Percentiles rank a stretch among this genome's conserved stretches.
These are phyloP conservation scores for Myotis pilosus DNA, from an alignment of 2,797 vertebrate species.

Conservation along the genomic window DNA sequence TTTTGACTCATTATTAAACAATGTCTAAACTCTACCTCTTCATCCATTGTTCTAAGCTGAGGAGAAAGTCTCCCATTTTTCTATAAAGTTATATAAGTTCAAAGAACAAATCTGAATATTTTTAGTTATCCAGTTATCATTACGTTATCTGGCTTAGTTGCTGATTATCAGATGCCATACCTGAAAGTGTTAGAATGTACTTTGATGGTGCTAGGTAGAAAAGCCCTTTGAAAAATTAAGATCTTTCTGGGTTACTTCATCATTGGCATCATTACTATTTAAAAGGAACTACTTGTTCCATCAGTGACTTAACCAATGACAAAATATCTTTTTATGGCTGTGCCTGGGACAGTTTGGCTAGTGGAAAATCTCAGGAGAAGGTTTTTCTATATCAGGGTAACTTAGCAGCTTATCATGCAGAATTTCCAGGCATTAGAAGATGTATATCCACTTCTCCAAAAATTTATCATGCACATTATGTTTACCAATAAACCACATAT, in stretches of 20 bases:
- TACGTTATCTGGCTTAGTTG: background rate
- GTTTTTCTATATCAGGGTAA: background rate
- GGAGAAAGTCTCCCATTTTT: conserved; percentile 17
- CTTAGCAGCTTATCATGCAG: background rate
- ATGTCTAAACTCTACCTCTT: background rate
- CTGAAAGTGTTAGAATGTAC: background rate
- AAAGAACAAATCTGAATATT: background rate
- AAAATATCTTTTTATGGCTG: background rate
- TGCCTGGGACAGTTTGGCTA: background rate
- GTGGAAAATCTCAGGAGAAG: background rate
- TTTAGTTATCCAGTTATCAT: background rate
- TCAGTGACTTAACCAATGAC: background rate
- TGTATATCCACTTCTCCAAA: background rate
- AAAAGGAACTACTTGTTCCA: background rate
- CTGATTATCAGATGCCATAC: background rate
- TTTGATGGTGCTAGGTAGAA: background rate
- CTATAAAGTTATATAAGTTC: background rate
- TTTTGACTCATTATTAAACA: conserved; percentile 18
- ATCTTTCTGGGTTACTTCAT: conserved; percentile 6
- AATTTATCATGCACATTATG: conserved; percentile 17
- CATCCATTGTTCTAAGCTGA: background rate
- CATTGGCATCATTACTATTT: background rate
- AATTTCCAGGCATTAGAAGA: background rate
- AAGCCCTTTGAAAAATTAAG: conserved; percentile 14
- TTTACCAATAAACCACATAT: background rate